Conservation (phyloP, 1,140 invertebrate species). For the Nebria ingens region DNA sequence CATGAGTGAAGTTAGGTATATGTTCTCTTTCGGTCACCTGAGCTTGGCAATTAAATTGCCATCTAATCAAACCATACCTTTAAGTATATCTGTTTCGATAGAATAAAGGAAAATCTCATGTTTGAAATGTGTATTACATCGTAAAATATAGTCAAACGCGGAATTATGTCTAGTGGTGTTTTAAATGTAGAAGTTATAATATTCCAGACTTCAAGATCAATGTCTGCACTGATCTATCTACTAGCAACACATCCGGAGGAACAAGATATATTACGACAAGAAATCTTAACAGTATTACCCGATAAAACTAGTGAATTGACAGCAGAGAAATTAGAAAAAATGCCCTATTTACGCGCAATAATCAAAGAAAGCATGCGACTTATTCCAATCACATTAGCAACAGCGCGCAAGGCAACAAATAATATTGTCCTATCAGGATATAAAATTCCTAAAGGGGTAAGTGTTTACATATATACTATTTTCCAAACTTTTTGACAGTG, state of each 20-base stretch:
- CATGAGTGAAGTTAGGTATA: too few relatives aligned
- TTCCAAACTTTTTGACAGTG: too few relatives aligned
- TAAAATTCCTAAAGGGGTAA: slow-evolving; percentile 47
- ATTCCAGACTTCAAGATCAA: slow-evolving; percentile 22
- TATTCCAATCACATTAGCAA: slow-evolving; percentile 42
- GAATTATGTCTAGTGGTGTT: too few relatives aligned
- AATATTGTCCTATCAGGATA: slow-evolving; percentile 47
- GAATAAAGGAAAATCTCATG: too few relatives aligned
- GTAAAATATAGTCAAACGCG: too few relatives aligned
- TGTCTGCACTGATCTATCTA: slow-evolving; percentile 21
- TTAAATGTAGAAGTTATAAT: not conserved
- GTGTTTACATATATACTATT: too few relatives aligned
- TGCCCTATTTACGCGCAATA: slow-evolving; percentile 52
- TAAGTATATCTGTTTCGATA: too few relatives aligned
- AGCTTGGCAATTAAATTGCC: too few relatives aligned
- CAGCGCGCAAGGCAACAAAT: slow-evolving; percentile 36
- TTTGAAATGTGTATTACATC: too few relatives aligned
- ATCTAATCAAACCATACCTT: too few relatives aligned
- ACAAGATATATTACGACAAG: slow-evolving; percentile 23
- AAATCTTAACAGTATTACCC: slow-evolving; percentile 21
- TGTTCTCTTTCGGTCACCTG: too few relatives aligned
- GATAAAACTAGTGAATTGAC: slow-evolving; percentile 22
- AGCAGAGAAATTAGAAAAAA: slow-evolving; percentile 37
- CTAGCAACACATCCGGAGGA: slow-evolving; percentile 22
- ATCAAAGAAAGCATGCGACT: slow-evolving; percentile 52